Base-by-base conservation (phyloP, 2,797 vertebrate species). In the Psittacula echo region DNA sequence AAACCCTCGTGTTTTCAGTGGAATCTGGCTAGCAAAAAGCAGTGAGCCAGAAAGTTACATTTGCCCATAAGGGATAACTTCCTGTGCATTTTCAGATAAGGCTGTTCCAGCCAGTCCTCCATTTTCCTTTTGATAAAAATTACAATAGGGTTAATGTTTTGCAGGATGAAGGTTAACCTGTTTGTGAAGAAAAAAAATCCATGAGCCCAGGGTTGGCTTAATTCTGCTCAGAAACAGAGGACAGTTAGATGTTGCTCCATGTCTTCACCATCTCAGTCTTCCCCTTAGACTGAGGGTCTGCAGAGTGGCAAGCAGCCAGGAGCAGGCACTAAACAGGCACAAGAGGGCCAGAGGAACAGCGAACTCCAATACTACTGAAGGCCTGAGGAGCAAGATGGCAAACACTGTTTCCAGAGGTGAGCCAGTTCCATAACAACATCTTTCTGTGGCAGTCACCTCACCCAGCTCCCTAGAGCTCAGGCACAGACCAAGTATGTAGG, bases 361-460 rank as follows among this genome's bases (percentile, higher is more conserved):
- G 4, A 75, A 3, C 15, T 9, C 30, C 5, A 19, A 2, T 44
- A 42, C 16, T 62, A 17, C 26, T 34, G 22, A 62, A 10, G 6
- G 5, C 13, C 23, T 23, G 21, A 66, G 58, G 12, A 86, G 10
- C 0, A 1, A 71, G 42, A 62, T 0, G 1, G 10, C 20, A 79
- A 61, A 9, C 2, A 4, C 15, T 39, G 18, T 67, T 79, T 50
- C 39, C 27, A 22, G 34, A 34, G 72, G 37, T 13, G 19, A 83
- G 3, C 20, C 41, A 30, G 7, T 26, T 71, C 34, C 32, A 37
- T 41, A 66, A 24, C 2, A 44, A 14, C 16, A 45, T 18, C 29
- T 58, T 21, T 68, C 23, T 3, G 0, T 14, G 10, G 39, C 17
- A 15, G 4, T 39, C 34, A 32, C 18, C 8, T 77, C n/a, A 48